phyloP scores from a whole-genome alignment of 2,797 vertebrate genomes.

The Thunnus albacares region DNA sequence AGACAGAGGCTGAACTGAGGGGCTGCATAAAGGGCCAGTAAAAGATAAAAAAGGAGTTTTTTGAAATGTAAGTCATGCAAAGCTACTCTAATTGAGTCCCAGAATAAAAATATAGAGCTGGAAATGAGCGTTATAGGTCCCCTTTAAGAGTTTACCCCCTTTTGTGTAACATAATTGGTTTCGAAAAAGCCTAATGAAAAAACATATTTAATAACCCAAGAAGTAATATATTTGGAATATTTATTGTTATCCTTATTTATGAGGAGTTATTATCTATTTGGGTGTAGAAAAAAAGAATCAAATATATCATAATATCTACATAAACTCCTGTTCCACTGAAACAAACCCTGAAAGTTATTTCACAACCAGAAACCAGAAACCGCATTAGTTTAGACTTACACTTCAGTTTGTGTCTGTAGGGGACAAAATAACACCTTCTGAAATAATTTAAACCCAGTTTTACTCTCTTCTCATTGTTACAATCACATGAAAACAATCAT shows the following conservation, averaged over 20 bases:
- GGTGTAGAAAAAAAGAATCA: conserved; percentile 26
- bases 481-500: conserved; percentile 63
- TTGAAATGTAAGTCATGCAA: too few species aligned
- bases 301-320: neutral
- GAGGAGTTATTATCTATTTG: conserved; percentile 55
- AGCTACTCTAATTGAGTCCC: too few species aligned
- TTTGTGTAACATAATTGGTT: conserved; percentile 56
- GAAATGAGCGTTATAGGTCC: too few species aligned
- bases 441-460: conserved; percentile 11
- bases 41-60: too few species aligned
- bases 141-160: neutral
- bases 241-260: conserved; percentile 77
- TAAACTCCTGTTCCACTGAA: conserved; percentile 9
- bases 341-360: conserved; percentile 27
- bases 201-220: conserved; percentile 71
- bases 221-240: conserved; percentile 84
- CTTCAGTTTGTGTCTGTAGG: conserved; percentile 6
- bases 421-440: neutral
- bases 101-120: too few species aligned
- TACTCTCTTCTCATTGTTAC: conserved; percentile 44
- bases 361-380: conserved; percentile 21
- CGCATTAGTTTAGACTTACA: conserved; percentile 31
- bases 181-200: conserved; percentile 46
- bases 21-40: too few species aligned
- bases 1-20: too few species aligned